phyloP scores from a whole-genome alignment of 2,888 invertebrate genomes.

The Heteromurus nitidus region DNA sequence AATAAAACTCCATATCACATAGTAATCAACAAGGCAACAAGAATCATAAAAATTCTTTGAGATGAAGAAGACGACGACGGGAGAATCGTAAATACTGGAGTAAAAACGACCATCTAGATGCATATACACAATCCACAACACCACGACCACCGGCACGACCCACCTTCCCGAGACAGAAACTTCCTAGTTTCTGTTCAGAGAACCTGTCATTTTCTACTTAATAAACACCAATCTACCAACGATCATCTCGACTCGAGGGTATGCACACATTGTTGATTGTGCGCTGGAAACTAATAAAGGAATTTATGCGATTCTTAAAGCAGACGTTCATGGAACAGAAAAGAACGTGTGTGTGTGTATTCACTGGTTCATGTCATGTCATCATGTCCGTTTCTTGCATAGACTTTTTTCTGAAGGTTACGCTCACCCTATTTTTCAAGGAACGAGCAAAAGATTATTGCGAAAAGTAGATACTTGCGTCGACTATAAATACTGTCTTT shows the following conservation, averaged over 20 bases:
- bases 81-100: constrained; percentile 69
- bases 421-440: too few species aligned
- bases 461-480: constrained; percentile 8
- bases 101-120: constrained; percentile 22
- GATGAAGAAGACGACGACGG: constrained; percentile 9
- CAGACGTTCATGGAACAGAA: not conserved
- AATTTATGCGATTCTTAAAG: not conserved
- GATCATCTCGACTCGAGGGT: not conserved
- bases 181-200: too few species aligned
- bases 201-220: constrained; percentile 53
- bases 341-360: not conserved
- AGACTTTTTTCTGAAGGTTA: too few species aligned
- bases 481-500: not conserved
- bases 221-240: constrained; percentile 29
- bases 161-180: too few species aligned
- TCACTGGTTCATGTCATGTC: too few species aligned
- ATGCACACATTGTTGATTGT: too few species aligned
- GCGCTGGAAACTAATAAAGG: not conserved
- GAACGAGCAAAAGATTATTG: constrained; percentile 4
- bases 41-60: constrained; percentile 73
- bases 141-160: too few species aligned
- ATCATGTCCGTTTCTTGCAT: too few species aligned
- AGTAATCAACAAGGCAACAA: constrained; percentile 73
- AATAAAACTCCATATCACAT: constrained; percentile 73
- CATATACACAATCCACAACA: constrained; percentile 1